Evolutionary conservation across 2,888 invertebrate species (phyloP), one percentile per base, ranked within the genome.

Genomic region (Chesias legatella): DNA sequence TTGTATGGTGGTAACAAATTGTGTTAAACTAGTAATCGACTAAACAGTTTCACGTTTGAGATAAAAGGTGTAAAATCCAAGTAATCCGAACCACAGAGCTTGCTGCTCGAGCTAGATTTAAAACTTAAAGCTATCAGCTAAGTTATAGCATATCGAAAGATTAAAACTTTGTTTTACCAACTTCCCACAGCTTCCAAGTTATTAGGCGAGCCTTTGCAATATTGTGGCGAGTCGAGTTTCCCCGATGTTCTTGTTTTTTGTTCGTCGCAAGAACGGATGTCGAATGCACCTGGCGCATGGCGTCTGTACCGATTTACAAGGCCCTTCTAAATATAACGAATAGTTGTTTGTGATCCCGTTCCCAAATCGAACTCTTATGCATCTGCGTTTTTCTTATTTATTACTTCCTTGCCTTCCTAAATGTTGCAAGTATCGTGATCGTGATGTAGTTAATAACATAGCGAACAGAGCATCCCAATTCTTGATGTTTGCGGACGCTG

Each of bases 231-330:
- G 60, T 60, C 60, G 48, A 53, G 57, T 53, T 63, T 64, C 60
- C 56, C 57, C 59, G 63, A 66, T 63, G 65, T 60, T 51, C 13
- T 17, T 51, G 53, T 66, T 74, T 73, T 79, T 76, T 78, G 66
- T 58, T 63, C 60, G 51, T 36, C 51, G 48, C 62, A 57, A 51
- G 60, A 58, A 63, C 80, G 83, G 84, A 83, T 82, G 76, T 73
- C 58, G 63, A 65, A 61, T 66, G 80, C 86, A 86, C 86, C 85
- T 85, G 86, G 86, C 70, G 58, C 60, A 49, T 85, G 86, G 86
- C 70, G 58, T 60, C 49, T 53, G 50, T 59, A 63, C 56, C 46
- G 42, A 35, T 70, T 71, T 71, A 64, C 55, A 52, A 52, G 50
- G 41, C 38, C 52, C 51, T 59, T 53, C 37, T 52, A 41, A 41